Base-by-base conservation (phyloP, 2,888 invertebrate genomes). In the Eristalinus aeneus region DNA sequence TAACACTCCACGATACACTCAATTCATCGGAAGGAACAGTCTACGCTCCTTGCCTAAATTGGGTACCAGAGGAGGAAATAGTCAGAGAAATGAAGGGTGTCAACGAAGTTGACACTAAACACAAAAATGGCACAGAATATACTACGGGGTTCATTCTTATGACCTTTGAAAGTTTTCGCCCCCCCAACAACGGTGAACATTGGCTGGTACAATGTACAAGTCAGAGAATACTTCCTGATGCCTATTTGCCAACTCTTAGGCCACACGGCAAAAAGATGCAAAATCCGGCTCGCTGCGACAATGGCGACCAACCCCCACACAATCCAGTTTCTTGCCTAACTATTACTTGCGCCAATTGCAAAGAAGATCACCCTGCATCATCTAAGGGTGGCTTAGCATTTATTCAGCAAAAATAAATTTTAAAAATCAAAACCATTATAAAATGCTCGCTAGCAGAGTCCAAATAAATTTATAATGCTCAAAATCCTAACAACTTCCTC, bases 51-150 rank as follows among this genome's bases (percentile, higher is more conserved):
- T 68, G 61, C 61, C 39, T 79, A 27, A 74, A 54, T 2, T 68
- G 74, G 31, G 54, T 69, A 8, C 16, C 80, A 8, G 74, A 74
- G 20, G n/a, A 16, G 22, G 69, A 74, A 46, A 74, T 68, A 46
- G 46, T 80, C 3, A 60, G 56, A 2, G 80, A 80, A 64, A 68
- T 80, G 73, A 68, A 73, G 73, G 68, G 68, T 0, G 68, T 80
- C 10, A 74, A 31, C 39, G 68, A 74, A 9, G 74, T 78, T 27
- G 2, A 27, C 27, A 27, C 64, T 12, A 69, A 71, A 58, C 22
- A n/a, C 1, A 22, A 39, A 12, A 32, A 32, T 46, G 46, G 27
- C n/a, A 27, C 27, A 27, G 27, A 5, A 27, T 27, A 27, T 27
- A 27, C 27, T 27, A 27, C 27, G 27, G 27, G 2, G 34, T 2